Percentiles rank a stretch among this genome's conserved stretches.
Conservation (phyloP, 2,797 vertebrate genomes). For the Lepus townsendii region DNA sequence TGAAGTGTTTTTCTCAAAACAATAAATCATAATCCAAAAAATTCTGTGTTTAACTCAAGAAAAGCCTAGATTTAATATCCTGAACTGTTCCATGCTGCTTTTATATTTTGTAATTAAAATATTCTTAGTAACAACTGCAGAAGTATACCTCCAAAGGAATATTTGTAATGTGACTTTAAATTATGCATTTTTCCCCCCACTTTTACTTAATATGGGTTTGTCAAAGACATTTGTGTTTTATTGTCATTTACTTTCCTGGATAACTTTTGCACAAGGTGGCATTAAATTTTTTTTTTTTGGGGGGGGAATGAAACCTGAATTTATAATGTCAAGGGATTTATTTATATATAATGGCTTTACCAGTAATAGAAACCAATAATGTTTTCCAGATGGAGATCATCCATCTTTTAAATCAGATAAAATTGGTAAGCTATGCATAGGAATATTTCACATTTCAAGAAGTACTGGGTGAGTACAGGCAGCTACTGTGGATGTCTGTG, state of each 20-base stretch:
- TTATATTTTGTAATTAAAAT: conserved; percentile 63
- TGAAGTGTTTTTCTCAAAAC: conserved; percentile 50
- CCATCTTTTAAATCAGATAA: conserved; percentile 29
- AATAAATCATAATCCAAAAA: conserved; percentile 40
- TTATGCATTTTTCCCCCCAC: neutral
- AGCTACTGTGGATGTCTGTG: neutral
- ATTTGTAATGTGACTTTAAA: conserved; percentile 39
- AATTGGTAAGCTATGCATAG: neutral
- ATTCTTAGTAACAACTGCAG: neutral
- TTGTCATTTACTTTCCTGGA: conserved; percentile 39
- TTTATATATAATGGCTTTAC: neutral
- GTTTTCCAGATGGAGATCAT: neutral
- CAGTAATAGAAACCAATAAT: neutral
- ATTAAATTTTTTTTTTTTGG: neutral
- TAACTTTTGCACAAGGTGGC: conserved; percentile 4
- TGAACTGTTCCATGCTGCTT: neutral
- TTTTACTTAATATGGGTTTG: neutral
- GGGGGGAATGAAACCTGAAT: neutral
- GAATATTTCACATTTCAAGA: neutral
- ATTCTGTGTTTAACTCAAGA: conserved; percentile 26
- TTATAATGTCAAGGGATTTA: neutral
- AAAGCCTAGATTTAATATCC: conserved; percentile 23
- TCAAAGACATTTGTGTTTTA: conserved; percentile 16
- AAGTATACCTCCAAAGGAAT: conserved; percentile 7
- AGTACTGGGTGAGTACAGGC: neutral